Conservation (phyloP, 2,888 invertebrate genomes). For the Drosophila picticornis region DNA sequence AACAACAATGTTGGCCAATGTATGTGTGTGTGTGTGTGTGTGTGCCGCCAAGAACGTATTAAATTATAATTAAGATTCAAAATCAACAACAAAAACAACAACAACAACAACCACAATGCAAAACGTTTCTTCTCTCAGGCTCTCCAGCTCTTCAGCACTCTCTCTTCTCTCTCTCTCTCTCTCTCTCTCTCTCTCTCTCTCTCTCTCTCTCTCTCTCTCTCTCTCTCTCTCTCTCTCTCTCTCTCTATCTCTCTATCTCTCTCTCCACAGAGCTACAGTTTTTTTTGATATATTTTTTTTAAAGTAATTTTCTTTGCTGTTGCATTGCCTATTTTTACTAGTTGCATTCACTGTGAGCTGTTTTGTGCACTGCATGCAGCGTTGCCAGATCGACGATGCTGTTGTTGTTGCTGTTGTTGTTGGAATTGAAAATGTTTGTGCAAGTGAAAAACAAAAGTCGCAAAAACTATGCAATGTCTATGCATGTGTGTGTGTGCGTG, state of each 20-base stretch:
- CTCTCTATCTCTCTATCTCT: conserved; percentile 4
- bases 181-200: neutral
- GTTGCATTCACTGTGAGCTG: conserved; percentile 13
- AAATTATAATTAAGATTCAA: conserved; percentile 45
- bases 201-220: neutral
- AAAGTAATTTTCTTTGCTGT: neutral
- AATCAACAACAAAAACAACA: conserved; percentile 26
- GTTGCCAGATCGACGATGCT: conserved; percentile 49
- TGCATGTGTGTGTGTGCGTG: conserved; percentile 12
- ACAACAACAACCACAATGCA: conserved; percentile 26
- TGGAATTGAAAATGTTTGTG: conserved; percentile 42
- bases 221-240: neutral
- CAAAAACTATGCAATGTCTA: conserved; percentile 51
- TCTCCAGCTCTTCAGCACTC: neutral
- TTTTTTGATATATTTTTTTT: conserved; percentile 7
- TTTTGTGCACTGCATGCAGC: conserved; percentile 23
- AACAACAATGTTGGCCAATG: conserved; percentile 9
- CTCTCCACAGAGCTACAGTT: neutral
- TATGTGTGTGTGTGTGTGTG: conserved; percentile 8
- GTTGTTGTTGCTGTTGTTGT: conserved; percentile 16
- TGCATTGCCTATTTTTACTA: conserved; percentile 16
- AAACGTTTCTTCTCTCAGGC: neutral
- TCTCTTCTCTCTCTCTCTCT: neutral
- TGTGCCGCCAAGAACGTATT: conserved; percentile 36
- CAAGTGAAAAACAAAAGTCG: conserved; percentile 58